Conservation (phyloP, 2,888 invertebrate species). For the Dione vanillae region DNA sequence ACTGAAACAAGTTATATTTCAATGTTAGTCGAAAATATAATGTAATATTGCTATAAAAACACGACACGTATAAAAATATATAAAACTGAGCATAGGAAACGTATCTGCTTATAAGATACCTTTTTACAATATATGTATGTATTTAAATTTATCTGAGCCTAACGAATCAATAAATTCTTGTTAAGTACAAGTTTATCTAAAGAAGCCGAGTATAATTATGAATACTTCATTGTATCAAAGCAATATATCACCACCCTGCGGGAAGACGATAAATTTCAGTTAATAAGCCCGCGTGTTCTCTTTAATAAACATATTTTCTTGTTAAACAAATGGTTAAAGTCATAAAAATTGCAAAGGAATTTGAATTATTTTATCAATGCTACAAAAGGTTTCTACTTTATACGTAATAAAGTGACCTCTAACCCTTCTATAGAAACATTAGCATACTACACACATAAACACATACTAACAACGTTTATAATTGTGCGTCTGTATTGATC, state of each 20-base stretch:
- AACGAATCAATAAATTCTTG: background rate
- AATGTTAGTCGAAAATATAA: background rate
- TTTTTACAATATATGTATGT: background rate
- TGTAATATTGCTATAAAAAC: background rate
- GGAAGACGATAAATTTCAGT: slow-evolving; percentile 22
- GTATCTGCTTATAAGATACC: background rate
- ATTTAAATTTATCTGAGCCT: background rate
- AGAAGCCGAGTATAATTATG: slow-evolving; percentile 3
- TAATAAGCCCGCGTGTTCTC: slow-evolving; percentile 11
- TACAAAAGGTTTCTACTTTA: background rate
- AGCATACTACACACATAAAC: slow-evolving; percentile 30
- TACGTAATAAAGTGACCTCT: slow-evolving; percentile 7
- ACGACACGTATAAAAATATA: background rate
- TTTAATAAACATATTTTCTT: slow-evolving; percentile 23
- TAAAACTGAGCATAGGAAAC: background rate
- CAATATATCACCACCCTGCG: slow-evolving; percentile 12
- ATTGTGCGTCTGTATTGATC: slow-evolving; percentile 40
- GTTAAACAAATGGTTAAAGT: slow-evolving; percentile 11
- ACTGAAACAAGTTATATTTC: background rate
- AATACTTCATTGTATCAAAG: slow-evolving; percentile 5
- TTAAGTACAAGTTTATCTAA: background rate
- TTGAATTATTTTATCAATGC: background rate
- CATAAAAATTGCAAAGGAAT: slow-evolving; percentile 8
- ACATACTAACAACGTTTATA: slow-evolving; percentile 35
- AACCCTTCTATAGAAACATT: slow-evolving; percentile 22